Percentiles rank a stretch among this genome's conserved stretches.
These are phyloP conservation scores for Caenorhabditis sinica DNA, from an alignment of 2,888 invertebrate genomes.

Conservation along the genomic window DNA sequence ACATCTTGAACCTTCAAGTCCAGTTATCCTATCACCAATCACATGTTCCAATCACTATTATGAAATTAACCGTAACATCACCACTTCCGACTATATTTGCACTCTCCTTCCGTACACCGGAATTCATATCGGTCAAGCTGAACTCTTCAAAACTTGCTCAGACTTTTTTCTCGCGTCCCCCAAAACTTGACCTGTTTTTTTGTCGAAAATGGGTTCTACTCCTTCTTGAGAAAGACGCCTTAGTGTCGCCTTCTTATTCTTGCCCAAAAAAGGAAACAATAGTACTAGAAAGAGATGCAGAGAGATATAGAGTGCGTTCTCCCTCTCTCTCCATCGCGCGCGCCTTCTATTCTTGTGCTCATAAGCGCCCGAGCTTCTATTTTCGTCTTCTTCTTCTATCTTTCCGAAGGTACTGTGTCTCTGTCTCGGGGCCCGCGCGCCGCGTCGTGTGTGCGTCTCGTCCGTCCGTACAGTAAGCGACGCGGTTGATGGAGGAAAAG, in stretches of 20 bases:
- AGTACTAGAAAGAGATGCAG: slow-evolving; percentile 47
- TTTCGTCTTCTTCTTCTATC: slow-evolving; percentile 43
- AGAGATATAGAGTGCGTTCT: not conserved
- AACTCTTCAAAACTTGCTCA: slow-evolving; percentile 31
- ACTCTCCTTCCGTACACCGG: slow-evolving; percentile 14
- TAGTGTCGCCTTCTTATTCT: slow-evolving; percentile 28
- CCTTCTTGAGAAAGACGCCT: slow-evolving; percentile 31
- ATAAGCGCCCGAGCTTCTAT: slow-evolving; percentile 64
- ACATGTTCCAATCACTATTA: not conserved
- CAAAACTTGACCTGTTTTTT: slow-evolving; percentile 36
- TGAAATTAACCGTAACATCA: slow-evolving; percentile 45
- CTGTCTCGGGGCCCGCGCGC: slow-evolving; percentile 1
- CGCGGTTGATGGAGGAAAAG: slow-evolving; percentile 9
- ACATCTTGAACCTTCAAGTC: not conserved
- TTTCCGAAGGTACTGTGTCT: not conserved
- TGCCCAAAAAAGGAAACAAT: slow-evolving; percentile 67
- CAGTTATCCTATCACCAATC: not conserved
- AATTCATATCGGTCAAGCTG: slow-evolving; percentile 47
- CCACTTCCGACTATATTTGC: slow-evolving; percentile 41
- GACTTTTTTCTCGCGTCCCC: slow-evolving; percentile 1
- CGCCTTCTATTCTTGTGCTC: slow-evolving; percentile 64
- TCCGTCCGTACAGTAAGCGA: slow-evolving; percentile 50
- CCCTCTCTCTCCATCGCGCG: slow-evolving; percentile 6
- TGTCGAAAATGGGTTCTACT: slow-evolving; percentile 6
- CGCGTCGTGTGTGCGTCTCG: slow-evolving; percentile 8